Evolutionary conservation across 2,888 invertebrate species (phyloP).

Genomic region (Ormyrus nitidulus): DNA sequence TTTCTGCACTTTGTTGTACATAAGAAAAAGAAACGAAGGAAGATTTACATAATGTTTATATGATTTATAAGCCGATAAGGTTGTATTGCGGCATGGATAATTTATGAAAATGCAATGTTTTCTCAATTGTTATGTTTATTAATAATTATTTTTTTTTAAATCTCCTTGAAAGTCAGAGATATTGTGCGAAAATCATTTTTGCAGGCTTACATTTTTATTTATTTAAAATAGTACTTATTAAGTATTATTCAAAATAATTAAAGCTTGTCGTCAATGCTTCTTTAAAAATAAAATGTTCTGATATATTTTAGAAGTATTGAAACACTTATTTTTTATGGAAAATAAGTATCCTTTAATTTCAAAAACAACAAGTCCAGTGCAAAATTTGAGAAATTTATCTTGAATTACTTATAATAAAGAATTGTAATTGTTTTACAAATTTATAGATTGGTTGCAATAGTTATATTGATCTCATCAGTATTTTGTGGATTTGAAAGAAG

Average conservation of each 20-base stretch:
- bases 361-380: too few relatives aligned
- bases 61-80: constrained; percentile 26
- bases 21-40: constrained; percentile 17
- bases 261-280: not conserved
- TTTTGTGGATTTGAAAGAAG: constrained; percentile 11
- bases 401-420: too few relatives aligned
- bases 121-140: constrained; percentile 39
- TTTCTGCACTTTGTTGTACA: constrained; percentile 43
- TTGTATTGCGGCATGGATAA: constrained; percentile 16
- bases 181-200: not conserved
- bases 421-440: not conserved
- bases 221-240: not conserved
- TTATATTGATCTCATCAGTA: constrained; percentile 30
- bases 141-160: constrained; percentile 47
- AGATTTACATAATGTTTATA: constrained; percentile 16
- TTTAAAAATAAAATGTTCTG: not conserved
- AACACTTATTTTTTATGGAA: too few relatives aligned
- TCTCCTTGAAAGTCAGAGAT: constrained; percentile 27
- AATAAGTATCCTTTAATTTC: too few relatives aligned
- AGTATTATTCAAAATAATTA: not conserved
- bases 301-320: too few relatives aligned
- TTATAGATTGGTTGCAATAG: constrained; percentile 47
- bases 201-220: not conserved
- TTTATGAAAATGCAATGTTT: constrained; percentile 5
- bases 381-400: too few relatives aligned